Conservation (phyloP, 2,888 invertebrate genomes). For the Drosophila sordidapex region DNA sequence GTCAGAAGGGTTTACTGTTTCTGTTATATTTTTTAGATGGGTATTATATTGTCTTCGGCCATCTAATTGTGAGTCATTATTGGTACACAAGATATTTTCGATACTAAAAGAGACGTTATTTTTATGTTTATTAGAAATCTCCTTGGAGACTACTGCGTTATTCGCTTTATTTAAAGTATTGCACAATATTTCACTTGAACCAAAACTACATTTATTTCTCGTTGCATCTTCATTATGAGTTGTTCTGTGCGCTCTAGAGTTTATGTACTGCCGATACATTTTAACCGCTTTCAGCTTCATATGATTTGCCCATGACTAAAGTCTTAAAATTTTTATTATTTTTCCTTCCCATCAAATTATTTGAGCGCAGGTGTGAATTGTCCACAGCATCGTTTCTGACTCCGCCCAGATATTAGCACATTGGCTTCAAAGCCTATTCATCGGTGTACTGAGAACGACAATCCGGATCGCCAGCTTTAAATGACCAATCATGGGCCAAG, state of each 20-base stretch:
- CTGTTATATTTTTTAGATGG: constrained; percentile 3
- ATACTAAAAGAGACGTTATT: constrained; percentile 38
- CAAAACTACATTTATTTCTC: neutral
- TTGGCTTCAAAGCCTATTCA: constrained; percentile 6
- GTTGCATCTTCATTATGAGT: neutral
- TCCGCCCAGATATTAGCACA: constrained; percentile 72
- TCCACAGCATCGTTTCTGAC: constrained; percentile 37
- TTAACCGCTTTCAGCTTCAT: constrained; percentile 26
- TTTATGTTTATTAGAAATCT: neutral
- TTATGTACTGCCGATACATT: constrained; percentile 24
- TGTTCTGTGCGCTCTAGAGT: constrained; percentile 3
- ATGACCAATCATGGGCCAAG: constrained; percentile 36
- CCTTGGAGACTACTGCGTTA: constrained; percentile 3
- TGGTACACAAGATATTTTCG: constrained; percentile 42
- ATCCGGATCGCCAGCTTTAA: constrained; percentile 17
- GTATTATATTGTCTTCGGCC: neutral
- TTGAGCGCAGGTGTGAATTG: constrained; percentile 28
- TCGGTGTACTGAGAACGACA: constrained; percentile 32
- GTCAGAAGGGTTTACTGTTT: constrained; percentile 2
- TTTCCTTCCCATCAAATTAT: constrained; percentile 2
- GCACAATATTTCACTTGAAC: constrained; percentile 28
- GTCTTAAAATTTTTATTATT: constrained; percentile 11
- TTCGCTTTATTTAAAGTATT: neutral
- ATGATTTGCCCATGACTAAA: constrained; percentile 30
- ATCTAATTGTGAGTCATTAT: constrained; percentile 16